These are phyloP conservation scores for Macroglossus sobrinus DNA, from an alignment of 2,113 vertebrate species.

Conservation along the genomic window DNA sequence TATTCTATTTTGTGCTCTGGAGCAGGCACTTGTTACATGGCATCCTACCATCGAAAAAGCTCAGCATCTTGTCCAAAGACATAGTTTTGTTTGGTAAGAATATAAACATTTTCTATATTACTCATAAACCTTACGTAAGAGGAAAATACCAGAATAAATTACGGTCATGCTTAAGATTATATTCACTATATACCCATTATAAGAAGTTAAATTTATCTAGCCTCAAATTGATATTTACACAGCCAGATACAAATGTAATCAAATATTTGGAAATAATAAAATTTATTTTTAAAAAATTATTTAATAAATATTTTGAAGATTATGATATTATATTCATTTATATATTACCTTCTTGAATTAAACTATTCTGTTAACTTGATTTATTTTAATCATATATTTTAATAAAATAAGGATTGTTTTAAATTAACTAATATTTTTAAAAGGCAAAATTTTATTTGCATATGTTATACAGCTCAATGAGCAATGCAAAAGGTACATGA, in stretches of 20 bases:
- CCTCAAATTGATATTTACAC: not conserved
- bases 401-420: not conserved
- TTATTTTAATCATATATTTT: not conserved
- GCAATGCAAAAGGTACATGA: not conserved
- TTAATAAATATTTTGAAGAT: not conserved
- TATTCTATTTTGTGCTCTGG: not conserved
- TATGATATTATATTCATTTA: not conserved
- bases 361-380: not conserved
- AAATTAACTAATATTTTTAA: not conserved
- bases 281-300: not conserved
- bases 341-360: not conserved
- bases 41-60: not conserved
- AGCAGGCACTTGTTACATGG: not conserved
- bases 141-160: not conserved
- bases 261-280: not conserved
- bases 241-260: not conserved
- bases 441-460: not conserved
- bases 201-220: not conserved
- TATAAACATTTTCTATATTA: not conserved
- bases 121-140: not conserved
- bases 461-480: not conserved
- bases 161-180: not conserved
- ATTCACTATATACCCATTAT: not conserved
- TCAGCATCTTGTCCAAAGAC: not conserved
- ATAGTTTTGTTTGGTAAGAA: not conserved